A percentile compares a stretch with the other conserved stretches of the same genome.
These are phyloP conservation scores for Montipora cactus DNA, from an alignment of 64 coral and sea anemone genomes.

Conservation along the genomic window DNA sequence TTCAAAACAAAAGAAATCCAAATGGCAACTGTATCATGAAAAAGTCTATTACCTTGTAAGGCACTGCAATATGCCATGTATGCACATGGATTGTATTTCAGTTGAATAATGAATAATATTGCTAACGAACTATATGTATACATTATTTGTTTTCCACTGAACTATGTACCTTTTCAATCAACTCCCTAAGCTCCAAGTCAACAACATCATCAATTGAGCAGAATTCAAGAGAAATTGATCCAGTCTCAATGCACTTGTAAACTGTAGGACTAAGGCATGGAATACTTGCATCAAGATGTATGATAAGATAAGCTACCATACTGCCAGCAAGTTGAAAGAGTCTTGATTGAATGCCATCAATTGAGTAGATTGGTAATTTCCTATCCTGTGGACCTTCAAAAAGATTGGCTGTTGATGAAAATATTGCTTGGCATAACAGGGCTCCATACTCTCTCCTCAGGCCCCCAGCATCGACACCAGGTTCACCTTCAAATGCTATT, in stretches of 20 bases:
- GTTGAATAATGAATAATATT: too few species aligned
- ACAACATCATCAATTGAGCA: slow-evolving; percentile 52
- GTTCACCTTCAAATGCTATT: slow-evolving; percentile 30
- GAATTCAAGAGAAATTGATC: background rate
- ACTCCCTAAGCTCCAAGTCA: slow-evolving; percentile 17
- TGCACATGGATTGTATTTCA: too few species aligned
- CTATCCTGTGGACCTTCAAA: slow-evolving; percentile 28
- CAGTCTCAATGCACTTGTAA: slow-evolving; percentile 42
- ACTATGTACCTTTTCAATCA: background rate
- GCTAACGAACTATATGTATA: too few species aligned
- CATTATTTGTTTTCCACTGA: too few species aligned
- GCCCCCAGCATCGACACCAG: slow-evolving; percentile 50
- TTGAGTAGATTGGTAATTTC: slow-evolving; percentile 15
- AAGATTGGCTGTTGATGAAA: slow-evolving; percentile 47
- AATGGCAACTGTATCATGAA: too few species aligned
- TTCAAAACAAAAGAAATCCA: too few species aligned
- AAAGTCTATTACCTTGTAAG: too few species aligned
- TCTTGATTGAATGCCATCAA: slow-evolving; percentile 35
- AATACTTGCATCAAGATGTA: slow-evolving; percentile 48
- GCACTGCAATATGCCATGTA: too few species aligned
- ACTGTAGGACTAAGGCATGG: slow-evolving; percentile 37
- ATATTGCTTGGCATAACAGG: slow-evolving; percentile 30
- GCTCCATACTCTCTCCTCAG: slow-evolving; percentile 44
- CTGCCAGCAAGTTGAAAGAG: slow-evolving; percentile 49
- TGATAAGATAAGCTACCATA: slow-evolving; percentile 68